A percentile compares a stretch with the other conserved stretches of the same genome.
Evolutionary conservation across 2,113 vertebrate species (phyloP).

Genomic region (Calonectris borealis): DNA sequence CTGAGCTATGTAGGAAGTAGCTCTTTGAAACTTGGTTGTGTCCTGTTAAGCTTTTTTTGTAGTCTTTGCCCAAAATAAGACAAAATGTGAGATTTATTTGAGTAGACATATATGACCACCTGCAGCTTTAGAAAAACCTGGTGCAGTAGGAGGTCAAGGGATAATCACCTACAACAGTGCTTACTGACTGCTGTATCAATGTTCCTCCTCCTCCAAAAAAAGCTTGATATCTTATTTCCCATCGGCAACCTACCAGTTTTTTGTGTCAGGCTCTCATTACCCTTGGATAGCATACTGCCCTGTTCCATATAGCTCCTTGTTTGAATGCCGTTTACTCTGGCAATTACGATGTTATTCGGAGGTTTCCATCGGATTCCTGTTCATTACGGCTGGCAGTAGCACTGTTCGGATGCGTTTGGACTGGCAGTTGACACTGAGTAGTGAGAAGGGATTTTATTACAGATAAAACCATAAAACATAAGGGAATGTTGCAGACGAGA

Average conservation of each 20-base stretch:
- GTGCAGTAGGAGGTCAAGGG: background rate
- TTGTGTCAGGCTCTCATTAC: background rate
- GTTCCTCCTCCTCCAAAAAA: background rate
- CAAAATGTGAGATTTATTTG: background rate
- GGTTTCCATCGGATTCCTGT: background rate
- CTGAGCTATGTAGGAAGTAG: background rate
- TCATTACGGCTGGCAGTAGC: background rate
- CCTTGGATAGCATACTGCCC: background rate
- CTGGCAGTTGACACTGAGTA: background rate
- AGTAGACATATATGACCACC: background rate
- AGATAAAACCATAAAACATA: background rate
- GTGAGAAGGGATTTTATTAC: background rate
- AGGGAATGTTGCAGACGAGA: background rate
- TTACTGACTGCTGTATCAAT: background rate
- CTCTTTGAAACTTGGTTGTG: background rate
- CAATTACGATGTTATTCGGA: background rate
- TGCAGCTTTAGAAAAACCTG: background rate
- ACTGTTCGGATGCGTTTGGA: background rate
- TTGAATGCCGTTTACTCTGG: background rate
- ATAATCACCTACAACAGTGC: background rate
- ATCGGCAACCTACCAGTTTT: background rate
- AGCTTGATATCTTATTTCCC: background rate
- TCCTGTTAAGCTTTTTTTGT: background rate
- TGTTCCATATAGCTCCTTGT: background rate
- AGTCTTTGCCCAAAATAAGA: background rate